Conservation (phyloP, 1,140 invertebrate species). For the Brachionus rubens region DNA sequence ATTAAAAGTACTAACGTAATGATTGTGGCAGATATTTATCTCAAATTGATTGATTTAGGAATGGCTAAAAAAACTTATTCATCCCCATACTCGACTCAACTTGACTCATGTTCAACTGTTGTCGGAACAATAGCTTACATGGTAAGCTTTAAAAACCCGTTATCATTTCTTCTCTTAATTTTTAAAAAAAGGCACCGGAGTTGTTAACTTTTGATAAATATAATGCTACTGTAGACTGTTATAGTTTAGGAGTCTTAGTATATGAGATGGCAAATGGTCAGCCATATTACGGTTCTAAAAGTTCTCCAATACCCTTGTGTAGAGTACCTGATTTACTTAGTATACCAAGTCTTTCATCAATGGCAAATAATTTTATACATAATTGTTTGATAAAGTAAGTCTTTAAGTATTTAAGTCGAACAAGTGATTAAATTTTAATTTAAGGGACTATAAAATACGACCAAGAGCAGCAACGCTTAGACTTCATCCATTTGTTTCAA, state of each 20-base stretch:
- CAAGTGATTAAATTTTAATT: not conserved
- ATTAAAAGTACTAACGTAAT: slow-evolving; percentile 32
- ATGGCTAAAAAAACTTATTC: slow-evolving; percentile 28
- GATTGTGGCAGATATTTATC: not conserved
- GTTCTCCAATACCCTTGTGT: not conserved
- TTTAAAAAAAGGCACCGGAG: slow-evolving; percentile 17
- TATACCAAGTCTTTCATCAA: not conserved
- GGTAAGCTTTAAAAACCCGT: not conserved
- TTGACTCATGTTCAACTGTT: not conserved
- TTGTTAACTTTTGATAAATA: not conserved
- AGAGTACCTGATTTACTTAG: not conserved
- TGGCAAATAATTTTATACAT: slow-evolving; percentile 42
- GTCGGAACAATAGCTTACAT: slow-evolving; percentile 36
- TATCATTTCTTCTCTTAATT: not conserved
- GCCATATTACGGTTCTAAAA: slow-evolving; percentile 9
- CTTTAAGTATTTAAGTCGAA: not conserved
- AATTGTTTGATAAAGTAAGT: slow-evolving; percentile 32
- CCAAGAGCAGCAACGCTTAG: not conserved
- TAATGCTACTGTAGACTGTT: slow-evolving; percentile 23
- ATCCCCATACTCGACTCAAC: not conserved
- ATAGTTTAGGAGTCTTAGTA: slow-evolving; percentile 31
- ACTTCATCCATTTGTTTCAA: not conserved
- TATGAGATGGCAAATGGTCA: slow-evolving; percentile 37
- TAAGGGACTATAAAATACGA: slow-evolving; percentile 17
- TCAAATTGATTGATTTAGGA: slow-evolving; percentile 36